phyloP scores from a whole-genome alignment of 2,113 vertebrate species.

The Sebastes fasciatus region DNA sequence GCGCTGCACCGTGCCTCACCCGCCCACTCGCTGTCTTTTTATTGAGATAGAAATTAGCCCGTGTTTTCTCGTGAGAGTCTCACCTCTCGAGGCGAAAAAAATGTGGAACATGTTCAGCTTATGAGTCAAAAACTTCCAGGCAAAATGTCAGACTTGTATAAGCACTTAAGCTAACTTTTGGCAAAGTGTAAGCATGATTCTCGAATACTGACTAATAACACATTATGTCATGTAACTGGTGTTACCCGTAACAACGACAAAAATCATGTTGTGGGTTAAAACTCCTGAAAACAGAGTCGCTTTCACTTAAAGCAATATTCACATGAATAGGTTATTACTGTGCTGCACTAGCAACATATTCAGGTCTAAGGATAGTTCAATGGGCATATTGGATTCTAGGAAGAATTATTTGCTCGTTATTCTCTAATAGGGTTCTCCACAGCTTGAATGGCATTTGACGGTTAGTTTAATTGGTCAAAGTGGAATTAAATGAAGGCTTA shows the following conservation, averaged over 20 bases:
- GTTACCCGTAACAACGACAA: neutral
- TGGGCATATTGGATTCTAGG: too few relatives aligned
- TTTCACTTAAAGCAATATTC: too few relatives aligned
- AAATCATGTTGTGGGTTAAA: neutral
- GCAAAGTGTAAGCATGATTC: neutral
- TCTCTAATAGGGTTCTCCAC: neutral
- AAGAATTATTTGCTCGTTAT: neutral
- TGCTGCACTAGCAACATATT: too few relatives aligned
- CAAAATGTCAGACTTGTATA: neutral
- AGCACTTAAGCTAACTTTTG: conserved; percentile 1
- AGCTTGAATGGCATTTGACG: conserved; percentile 11
- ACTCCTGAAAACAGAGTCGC: too few relatives aligned
- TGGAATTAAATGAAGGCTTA: conserved; percentile 31
- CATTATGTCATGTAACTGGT: neutral
- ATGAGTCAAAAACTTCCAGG: neutral
- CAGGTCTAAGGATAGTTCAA: too few relatives aligned
- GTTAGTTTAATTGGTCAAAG: conserved; percentile 17
- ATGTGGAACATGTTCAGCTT: conserved; percentile 4
- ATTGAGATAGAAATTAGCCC: conserved; percentile 53
- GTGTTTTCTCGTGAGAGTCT: conserved; percentile 31
- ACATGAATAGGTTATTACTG: too few relatives aligned
- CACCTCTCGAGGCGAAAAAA: conserved; percentile 20
- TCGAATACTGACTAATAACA: neutral
- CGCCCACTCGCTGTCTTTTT: conserved; percentile 63
- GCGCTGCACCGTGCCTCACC: conserved; percentile 38